Evolutionary conservation across 2,797 vertebrate genomes (phyloP).

Genomic region (Lithobates pipiens): DNA sequence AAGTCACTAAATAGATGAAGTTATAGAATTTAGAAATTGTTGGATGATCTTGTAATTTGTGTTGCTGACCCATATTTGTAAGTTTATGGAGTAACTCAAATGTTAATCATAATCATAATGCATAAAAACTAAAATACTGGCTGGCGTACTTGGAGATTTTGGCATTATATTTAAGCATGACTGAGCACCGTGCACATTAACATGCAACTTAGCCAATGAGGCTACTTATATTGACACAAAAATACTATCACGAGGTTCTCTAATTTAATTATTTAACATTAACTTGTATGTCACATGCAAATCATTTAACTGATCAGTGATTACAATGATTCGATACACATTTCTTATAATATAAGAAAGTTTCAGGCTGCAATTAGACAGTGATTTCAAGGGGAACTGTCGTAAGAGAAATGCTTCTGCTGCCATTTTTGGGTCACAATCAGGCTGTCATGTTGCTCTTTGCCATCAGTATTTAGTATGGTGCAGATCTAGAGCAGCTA

Average conservation of each 20-base stretch:
- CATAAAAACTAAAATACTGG: background rate
- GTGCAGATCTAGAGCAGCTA: background rate
- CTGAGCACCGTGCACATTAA: background rate
- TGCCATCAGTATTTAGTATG: background rate
- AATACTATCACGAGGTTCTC: background rate
- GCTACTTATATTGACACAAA: background rate
- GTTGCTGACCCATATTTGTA: background rate
- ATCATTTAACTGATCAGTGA: conserved; percentile 17
- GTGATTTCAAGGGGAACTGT: too few species aligned
- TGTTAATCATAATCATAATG: background rate
- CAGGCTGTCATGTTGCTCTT: background rate
- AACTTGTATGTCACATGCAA: background rate
- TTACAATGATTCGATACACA: background rate
- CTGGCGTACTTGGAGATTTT: background rate
- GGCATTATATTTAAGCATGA: background rate
- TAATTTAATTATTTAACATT: conserved; percentile 23
- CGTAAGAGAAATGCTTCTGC: too few species aligned
- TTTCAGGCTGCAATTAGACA: background rate
- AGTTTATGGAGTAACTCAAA: background rate
- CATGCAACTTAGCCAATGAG: background rate
- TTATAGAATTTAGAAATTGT: background rate
- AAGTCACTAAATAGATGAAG: background rate
- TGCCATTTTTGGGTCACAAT: too few species aligned
- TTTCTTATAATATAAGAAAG: background rate
- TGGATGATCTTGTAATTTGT: background rate